Evolutionary conservation across 2,888 invertebrate genomes (phyloP), one percentile per base, ranked within the genome.

Genomic region (Litoditis marina): DNA sequence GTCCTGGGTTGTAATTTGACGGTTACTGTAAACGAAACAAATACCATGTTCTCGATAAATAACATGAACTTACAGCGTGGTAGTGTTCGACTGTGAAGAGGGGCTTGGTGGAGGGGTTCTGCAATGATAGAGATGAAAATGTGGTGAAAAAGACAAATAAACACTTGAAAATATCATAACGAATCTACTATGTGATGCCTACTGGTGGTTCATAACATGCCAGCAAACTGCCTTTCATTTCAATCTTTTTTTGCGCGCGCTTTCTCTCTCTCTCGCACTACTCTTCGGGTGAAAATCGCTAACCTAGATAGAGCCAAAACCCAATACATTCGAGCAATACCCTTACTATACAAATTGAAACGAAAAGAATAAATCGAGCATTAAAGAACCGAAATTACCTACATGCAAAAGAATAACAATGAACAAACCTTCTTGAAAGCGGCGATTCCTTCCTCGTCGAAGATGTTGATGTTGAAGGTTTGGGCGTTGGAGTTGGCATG

Each of bases 381-480:
- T n/a, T n/a, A n/a, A n/a, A n/a, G n/a, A n/a, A n/a, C n/a, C n/a
- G n/a, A n/a, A n/a, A n/a, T n/a, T n/a, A n/a, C n/a, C n/a, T n/a
- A n/a, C n/a, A n/a, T n/a, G n/a, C n/a, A n/a, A n/a, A n/a, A n/a
- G n/a, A n/a, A n/a, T n/a, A n/a, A n/a, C n/a, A n/a, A n/a, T n/a
- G 39, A 13, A 13, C 30, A 58, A 53, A 56, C 76, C 83, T 94
- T 92, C 63, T 91, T 89, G 59, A 93, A 87, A 6, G 89, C 88
- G 0, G 91, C 89, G 85, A 90, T 94, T 64, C 92, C 91, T 82
- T 95, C 94, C 85, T 95, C 94, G 77, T 94, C 93, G 79, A 90
- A 90, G 25, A 96, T 86, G 67, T 89, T 89, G 53, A 95, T 87
- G 63, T 88, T 87, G 77, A 91, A 90, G 52, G 89, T 88, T 31